phyloP scores from a whole-genome alignment of 2,113 vertebrate species.

The Pluvialis apricaria region DNA sequence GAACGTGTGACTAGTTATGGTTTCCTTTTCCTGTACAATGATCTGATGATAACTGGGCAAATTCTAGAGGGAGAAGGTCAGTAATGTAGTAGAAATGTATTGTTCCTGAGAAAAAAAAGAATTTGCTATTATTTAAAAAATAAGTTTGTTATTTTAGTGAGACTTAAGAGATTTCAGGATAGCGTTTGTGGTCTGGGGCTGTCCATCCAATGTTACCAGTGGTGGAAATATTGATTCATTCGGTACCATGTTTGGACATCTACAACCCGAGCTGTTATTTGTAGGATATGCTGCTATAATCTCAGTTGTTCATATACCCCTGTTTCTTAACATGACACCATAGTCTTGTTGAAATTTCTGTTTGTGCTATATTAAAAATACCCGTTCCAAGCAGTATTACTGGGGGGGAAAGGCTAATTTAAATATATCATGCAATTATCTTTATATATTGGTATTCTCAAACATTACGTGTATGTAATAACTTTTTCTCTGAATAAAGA shows the following conservation, averaged over 20 bases:
- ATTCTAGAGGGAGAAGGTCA: background rate
- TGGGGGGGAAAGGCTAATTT: background rate
- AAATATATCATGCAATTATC: slow-evolving; percentile 15
- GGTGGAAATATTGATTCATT: background rate
- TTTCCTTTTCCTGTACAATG: background rate
- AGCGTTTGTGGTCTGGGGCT: rapidly evolving
- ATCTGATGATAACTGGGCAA: background rate
- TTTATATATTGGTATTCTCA: background rate
- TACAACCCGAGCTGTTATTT: background rate
- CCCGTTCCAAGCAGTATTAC: background rate
- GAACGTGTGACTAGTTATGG: background rate
- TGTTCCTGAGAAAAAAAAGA: background rate
- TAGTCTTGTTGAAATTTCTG: background rate
- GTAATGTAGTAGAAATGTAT: background rate
- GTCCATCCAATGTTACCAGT: background rate
- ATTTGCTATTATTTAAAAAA: background rate
- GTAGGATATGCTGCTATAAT: background rate
- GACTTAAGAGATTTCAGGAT: background rate
- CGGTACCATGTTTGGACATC: background rate
- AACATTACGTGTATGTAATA: background rate
- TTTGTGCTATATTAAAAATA: slow-evolving; percentile 25
- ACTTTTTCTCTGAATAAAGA: slow-evolving; percentile 20
- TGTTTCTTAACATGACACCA: background rate
- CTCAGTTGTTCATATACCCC: background rate
- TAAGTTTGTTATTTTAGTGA: background rate